These are phyloP conservation scores for Phenacoccus solenopsis DNA, from an alignment of 1,140 invertebrate genomes.

Conservation along the genomic window DNA sequence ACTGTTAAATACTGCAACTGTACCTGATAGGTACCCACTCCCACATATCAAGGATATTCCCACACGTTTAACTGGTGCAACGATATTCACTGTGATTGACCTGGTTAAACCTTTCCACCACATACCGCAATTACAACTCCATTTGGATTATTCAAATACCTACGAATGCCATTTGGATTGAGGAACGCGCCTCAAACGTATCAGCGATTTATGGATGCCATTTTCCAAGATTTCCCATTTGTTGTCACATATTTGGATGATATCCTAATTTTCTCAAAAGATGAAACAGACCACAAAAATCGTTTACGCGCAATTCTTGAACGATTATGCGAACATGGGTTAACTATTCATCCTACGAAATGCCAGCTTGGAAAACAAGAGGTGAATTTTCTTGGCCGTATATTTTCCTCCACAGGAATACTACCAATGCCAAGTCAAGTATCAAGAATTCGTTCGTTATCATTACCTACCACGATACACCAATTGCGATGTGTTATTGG, in stretches of 20 bases:
- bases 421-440: slow-evolving; percentile 25
- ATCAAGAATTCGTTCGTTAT: slow-evolving; percentile 26
- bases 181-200: too few species aligned
- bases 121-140: slow-evolving; percentile 29
- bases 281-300: too few species aligned
- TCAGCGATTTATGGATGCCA: too few species aligned
- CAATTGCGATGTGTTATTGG: slow-evolving; percentile 29
- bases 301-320: slow-evolving; percentile 28
- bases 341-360: slow-evolving; percentile 30
- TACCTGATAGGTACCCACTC: too few species aligned
- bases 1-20: too few species aligned
- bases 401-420: slow-evolving; percentile 26
- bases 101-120: slow-evolving; percentile 37
- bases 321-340: too few species aligned
- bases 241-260: slow-evolving; percentile 30
- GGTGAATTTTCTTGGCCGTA: slow-evolving; percentile 31
- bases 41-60: slow-evolving; percentile 31
- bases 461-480: slow-evolving; percentile 24
- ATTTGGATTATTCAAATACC: too few species aligned
- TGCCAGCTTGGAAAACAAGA: slow-evolving; percentile 28
- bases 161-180: too few species aligned
- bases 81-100: slow-evolving; percentile 37
- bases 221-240: slow-evolving; percentile 28
- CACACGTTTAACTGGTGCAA: slow-evolving; percentile 30
- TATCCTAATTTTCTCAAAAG: slow-evolving; percentile 30